A percentile compares a stretch with the other conserved stretches of the same genome.
Conservation (phyloP, 2,888 invertebrate genomes). For the Zygogramma bicolorata region DNA sequence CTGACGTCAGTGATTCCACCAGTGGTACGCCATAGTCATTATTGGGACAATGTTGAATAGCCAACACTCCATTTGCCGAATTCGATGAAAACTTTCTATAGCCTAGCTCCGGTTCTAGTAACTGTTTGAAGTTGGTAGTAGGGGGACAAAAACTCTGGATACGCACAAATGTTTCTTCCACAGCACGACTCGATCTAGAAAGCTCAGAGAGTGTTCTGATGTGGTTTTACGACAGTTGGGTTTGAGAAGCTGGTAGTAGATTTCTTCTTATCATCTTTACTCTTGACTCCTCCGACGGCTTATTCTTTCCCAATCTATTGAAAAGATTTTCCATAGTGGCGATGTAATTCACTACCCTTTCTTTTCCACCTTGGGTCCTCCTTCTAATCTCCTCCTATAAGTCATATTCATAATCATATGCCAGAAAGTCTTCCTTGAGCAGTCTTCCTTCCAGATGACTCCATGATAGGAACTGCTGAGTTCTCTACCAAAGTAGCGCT, state of each 20-base stretch:
- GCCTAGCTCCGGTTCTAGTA: not conserved
- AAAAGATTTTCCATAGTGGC: slow-evolving; percentile 29
- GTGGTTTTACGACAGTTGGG: not conserved
- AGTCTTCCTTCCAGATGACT: too few relatives aligned
- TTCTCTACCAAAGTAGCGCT: too few relatives aligned
- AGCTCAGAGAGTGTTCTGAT: not conserved
- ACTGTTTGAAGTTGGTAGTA: not conserved
- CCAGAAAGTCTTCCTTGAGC: slow-evolving; percentile 4
- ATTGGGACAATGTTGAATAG: not conserved
- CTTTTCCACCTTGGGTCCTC: slow-evolving; percentile 25
- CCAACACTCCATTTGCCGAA: not conserved
- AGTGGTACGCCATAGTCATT: too few relatives aligned
- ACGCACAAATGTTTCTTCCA: slow-evolving; percentile 22
- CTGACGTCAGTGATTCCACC: too few relatives aligned
- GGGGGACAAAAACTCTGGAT: slow-evolving; percentile 18
- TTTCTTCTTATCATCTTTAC: slow-evolving; percentile 25
- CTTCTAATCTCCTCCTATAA: slow-evolving; percentile 24
- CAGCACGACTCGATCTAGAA: not conserved
- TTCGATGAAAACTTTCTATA: not conserved
- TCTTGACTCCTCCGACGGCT: not conserved
- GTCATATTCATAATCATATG: slow-evolving; percentile 21
- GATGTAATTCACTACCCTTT: slow-evolving; percentile 17
- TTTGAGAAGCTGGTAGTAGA: slow-evolving; percentile 14
- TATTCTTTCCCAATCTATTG: not conserved
- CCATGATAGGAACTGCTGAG: too few relatives aligned